Evolutionary conservation across 2,888 invertebrate genomes (phyloP).

Genomic region (Tenthredo livida): DNA sequence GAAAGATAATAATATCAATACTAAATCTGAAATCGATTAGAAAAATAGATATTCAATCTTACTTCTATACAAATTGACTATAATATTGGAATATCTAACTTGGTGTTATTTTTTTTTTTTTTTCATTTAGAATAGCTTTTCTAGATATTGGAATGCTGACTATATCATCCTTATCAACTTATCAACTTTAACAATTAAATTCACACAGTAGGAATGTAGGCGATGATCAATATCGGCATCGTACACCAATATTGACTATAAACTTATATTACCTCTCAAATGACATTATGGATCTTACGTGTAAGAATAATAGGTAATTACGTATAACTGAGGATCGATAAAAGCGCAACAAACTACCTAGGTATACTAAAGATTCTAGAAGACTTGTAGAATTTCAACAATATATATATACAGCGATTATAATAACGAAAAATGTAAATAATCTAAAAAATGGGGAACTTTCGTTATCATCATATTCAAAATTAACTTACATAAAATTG

Average conservation of each 20-base stretch:
- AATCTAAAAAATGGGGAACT: background rate
- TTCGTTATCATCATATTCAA: background rate
- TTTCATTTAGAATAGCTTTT: background rate
- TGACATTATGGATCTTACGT: background rate
- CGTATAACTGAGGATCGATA: background rate
- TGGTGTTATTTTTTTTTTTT: background rate
- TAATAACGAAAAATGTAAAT: background rate
- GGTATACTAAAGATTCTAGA: conserved; percentile 5
- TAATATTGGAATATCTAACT: background rate
- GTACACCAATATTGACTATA: background rate
- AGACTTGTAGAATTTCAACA: conserved; percentile 24
- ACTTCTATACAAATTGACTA: conserved; percentile 38
- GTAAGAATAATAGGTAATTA: conserved; percentile 1
- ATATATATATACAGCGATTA: conserved; percentile 37
- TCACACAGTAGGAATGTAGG: conserved; percentile 27
- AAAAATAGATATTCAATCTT: conserved; percentile 14
- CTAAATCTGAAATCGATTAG: background rate
- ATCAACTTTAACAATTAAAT: background rate
- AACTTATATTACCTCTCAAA: background rate
- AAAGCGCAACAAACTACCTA: background rate
- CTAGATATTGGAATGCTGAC: background rate
- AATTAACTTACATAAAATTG: conserved; percentile 2
- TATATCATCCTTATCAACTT: conserved; percentile 24
- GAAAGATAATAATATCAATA: conserved; percentile 35
- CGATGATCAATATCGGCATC: background rate